phyloP scores from a whole-genome alignment of 2,113 vertebrate species.

The Zosterops hypoxanthus region DNA sequence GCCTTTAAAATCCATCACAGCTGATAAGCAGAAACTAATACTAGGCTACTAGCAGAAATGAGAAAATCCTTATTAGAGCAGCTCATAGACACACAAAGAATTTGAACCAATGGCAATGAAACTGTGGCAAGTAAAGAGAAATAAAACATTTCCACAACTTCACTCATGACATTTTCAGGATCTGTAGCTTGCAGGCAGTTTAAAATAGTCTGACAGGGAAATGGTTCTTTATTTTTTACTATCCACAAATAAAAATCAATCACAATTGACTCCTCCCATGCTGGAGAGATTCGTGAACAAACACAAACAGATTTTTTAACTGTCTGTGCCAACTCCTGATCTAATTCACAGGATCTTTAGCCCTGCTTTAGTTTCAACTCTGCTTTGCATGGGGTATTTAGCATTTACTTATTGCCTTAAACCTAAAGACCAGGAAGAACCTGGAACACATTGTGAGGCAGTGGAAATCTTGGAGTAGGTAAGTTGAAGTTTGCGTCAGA shows the following conservation, averaged over 20 bases:
- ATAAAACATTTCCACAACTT: background rate
- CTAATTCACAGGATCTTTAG: background rate
- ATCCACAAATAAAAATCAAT: background rate
- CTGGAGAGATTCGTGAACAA: background rate
- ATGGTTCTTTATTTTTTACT: background rate
- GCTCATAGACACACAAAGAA: fast-evolving
- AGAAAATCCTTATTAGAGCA: background rate
- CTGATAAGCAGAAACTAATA: background rate
- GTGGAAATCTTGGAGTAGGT: background rate
- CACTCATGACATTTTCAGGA: background rate
- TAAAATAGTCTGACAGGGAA: background rate
- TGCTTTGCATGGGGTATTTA: background rate
- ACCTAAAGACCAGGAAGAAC: background rate
- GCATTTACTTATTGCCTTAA: background rate
- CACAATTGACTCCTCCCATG: background rate
- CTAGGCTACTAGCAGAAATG: background rate
- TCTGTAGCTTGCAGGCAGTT: background rate
- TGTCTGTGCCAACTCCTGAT: background rate
- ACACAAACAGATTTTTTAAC: background rate
- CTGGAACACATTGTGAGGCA: background rate
- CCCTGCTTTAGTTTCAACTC: background rate
- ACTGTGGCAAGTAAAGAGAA: background rate
- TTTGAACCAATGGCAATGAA: background rate
- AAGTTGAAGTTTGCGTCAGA: background rate
- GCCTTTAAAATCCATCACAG: background rate